These are phyloP conservation scores for Tiliacea citrago DNA, from an alignment of 2,888 invertebrate species.

Conservation along the genomic window DNA sequence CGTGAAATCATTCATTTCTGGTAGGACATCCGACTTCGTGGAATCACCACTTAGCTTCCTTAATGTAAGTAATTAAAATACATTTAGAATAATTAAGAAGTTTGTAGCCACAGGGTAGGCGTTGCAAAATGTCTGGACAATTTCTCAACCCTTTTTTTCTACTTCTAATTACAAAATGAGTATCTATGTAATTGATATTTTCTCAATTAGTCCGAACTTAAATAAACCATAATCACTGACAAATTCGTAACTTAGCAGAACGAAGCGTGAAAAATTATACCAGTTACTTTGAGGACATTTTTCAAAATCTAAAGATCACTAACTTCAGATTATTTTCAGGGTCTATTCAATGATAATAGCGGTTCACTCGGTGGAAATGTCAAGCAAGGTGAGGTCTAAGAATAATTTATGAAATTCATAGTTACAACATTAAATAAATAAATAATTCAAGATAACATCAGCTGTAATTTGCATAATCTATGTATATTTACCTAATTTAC, in stretches of 20 bases:
- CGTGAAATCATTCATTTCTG: slow-evolving; percentile 37
- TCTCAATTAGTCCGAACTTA: background rate
- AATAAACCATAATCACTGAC: background rate
- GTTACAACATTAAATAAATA: background rate
- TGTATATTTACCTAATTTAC: background rate
- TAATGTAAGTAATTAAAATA: slow-evolving; percentile 31
- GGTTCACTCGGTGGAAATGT: slow-evolving; percentile 7
- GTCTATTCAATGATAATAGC: slow-evolving; percentile 20
- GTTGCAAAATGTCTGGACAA: background rate
- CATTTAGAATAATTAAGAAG: background rate
- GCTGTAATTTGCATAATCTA: background rate
- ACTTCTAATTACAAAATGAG: background rate
- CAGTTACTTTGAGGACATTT: background rate
- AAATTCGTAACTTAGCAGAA: background rate
- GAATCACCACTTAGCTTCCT: slow-evolving; percentile 36
- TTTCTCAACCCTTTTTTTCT: background rate
- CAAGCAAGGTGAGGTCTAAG: slow-evolving; percentile 47
- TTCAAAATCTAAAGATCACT: background rate
- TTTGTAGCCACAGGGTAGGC: background rate
- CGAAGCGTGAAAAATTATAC: no score
- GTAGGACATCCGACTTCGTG: slow-evolving; percentile 7
- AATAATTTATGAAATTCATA: slow-evolving; percentile 3
- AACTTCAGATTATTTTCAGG: slow-evolving; percentile 37
- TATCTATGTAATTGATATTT: background rate
- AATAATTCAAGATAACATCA: background rate